phyloP scores from a whole-genome alignment of 2,113 vertebrate genomes.

The Hassar affinis region DNA sequence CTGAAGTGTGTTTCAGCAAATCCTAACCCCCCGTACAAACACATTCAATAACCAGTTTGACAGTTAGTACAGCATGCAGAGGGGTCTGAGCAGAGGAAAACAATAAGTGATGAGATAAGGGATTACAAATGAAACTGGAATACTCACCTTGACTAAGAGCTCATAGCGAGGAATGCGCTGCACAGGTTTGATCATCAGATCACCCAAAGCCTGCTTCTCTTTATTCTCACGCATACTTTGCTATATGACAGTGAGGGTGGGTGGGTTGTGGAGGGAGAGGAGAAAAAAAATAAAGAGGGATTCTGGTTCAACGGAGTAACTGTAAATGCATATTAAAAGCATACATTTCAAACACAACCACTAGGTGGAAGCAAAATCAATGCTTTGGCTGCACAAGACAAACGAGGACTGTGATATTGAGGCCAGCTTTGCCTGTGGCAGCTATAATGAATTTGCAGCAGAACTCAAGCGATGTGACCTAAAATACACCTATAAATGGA shows the following conservation, averaged over 20 bases:
- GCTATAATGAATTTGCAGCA: background rate
- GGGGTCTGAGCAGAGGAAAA: background rate
- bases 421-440: background rate
- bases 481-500: background rate
- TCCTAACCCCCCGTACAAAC: slow-evolving; percentile 74
- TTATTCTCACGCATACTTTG: slow-evolving; percentile 99
- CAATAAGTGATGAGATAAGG: background rate
- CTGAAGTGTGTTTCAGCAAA: slow-evolving; percentile 91
- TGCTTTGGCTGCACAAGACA: background rate
- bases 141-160: slow-evolving; percentile 90
- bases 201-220: slow-evolving; percentile 93
- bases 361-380: slow-evolving; percentile 28
- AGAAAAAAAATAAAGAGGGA: background rate
- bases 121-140: background rate
- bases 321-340: background rate
- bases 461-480: background rate
- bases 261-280: background rate
- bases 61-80: background rate
- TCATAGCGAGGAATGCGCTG: slow-evolving; percentile 97
- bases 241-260: slow-evolving; percentile 43
- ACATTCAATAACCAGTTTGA: background rate
- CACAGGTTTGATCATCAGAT: slow-evolving; percentile 98
- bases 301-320: background rate
- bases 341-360: background rate
- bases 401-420: background rate